Evolutionary conservation across 2,797 vertebrate genomes (phyloP).

Genomic region (Serranus cabrilla): DNA sequence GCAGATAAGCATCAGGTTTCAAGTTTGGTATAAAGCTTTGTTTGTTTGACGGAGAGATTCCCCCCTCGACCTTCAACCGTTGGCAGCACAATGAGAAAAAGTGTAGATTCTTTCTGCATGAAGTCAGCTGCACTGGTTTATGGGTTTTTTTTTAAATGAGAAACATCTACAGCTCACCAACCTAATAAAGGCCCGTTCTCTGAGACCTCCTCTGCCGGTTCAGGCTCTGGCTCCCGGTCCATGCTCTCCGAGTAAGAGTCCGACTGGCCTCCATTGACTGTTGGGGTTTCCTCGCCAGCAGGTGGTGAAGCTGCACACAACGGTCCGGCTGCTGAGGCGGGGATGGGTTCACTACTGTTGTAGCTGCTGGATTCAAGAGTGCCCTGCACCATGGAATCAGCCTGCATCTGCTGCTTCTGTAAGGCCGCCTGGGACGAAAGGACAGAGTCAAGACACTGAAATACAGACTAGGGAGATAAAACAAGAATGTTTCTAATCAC

Average conservation of each 20-base stretch:
- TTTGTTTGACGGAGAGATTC: constrained; percentile 26
- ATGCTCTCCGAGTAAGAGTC: constrained; percentile 89
- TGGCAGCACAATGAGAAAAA: constrained; percentile 1
- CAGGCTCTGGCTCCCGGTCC: constrained; percentile 91
- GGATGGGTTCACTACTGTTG: constrained; percentile 49
- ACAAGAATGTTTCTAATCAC: neutral
- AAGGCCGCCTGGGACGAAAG: constrained; percentile 89
- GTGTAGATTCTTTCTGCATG: neutral
- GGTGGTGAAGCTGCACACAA: constrained; percentile 72
- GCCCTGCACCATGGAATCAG: constrained; percentile 83
- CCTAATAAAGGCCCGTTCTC: constrained; percentile 95
- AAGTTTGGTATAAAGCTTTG: constrained; percentile 43
- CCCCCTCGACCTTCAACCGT: neutral
- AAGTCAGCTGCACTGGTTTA: neutral
- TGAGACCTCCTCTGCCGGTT: constrained; percentile 91
- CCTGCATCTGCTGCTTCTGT: constrained; percentile 95
- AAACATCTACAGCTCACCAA: constrained; percentile 45
- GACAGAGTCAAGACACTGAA: neutral
- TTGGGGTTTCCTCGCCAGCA: constrained; percentile 85
- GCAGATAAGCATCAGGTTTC: constrained; percentile 55
- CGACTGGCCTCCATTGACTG: constrained; percentile 93
- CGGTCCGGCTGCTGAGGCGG: constrained; percentile 52
- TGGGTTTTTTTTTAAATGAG: neutral
- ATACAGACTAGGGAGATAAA: neutral
- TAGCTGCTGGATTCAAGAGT: constrained; percentile 84